Evolutionary conservation across 2,888 invertebrate genomes (phyloP).

Genomic region (Stegophylla sp.): DNA sequence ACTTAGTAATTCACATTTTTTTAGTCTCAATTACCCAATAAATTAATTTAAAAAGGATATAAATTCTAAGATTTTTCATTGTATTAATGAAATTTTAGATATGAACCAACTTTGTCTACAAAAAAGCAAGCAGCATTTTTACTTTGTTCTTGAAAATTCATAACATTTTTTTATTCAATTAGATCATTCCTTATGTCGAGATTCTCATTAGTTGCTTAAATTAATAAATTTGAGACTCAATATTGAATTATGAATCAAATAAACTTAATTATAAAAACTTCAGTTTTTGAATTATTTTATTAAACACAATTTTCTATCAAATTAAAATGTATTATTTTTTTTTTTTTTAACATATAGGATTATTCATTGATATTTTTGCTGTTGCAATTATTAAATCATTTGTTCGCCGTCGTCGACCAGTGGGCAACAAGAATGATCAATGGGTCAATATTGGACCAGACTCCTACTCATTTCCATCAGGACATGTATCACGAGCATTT

Average conservation of each 20-base stretch:
- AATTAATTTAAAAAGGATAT: too few relatives aligned
- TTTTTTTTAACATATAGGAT: slow-evolving; percentile 68
- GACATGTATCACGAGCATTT: slow-evolving; percentile 83
- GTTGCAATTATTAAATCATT: slow-evolving; percentile 80
- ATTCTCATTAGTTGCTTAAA: too few relatives aligned
- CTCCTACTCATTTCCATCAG: slow-evolving; percentile 89
- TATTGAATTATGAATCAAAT: background rate
- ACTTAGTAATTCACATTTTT: too few relatives aligned
- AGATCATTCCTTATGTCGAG: too few relatives aligned
- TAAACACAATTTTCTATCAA: background rate
- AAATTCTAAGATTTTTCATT: too few relatives aligned
- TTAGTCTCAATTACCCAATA: too few relatives aligned
- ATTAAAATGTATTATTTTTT: slow-evolving; percentile 29
- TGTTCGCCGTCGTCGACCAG: slow-evolving; percentile 79
- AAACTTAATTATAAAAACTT: background rate
- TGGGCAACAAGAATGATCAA: slow-evolving; percentile 73
- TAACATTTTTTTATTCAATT: too few relatives aligned
- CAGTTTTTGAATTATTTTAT: background rate
- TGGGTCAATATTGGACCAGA: slow-evolving; percentile 77
- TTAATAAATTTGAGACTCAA: too few relatives aligned
- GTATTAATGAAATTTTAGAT: too few relatives aligned
- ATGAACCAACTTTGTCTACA: too few relatives aligned
- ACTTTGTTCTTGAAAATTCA: too few relatives aligned
- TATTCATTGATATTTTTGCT: slow-evolving; percentile 80
- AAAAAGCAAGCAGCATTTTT: too few relatives aligned